phyloP scores from a whole-genome alignment of 1,140 invertebrate species.

The Brachionus rubens region DNA sequence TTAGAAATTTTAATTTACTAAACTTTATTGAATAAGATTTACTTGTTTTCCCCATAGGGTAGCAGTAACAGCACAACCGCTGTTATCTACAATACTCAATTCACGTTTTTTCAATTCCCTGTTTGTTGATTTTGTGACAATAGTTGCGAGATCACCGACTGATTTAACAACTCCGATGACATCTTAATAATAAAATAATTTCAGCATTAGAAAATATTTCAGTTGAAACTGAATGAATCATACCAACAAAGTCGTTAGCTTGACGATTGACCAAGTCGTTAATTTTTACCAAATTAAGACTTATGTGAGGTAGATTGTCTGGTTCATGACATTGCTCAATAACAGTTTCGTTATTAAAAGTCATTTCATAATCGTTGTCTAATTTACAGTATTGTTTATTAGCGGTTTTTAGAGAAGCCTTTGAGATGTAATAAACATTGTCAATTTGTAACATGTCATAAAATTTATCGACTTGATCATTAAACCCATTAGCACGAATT shows the following conservation, averaged over 20 bases:
- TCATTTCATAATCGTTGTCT: slow-evolving; percentile 94
- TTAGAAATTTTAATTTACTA: neutral
- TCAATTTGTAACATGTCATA: slow-evolving; percentile 81
- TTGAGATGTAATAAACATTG: slow-evolving; percentile 78
- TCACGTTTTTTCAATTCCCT: slow-evolving; percentile 85
- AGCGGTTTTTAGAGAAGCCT: slow-evolving; percentile 77
- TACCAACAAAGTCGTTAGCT: slow-evolving; percentile 64
- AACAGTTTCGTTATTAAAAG: slow-evolving; percentile 73
- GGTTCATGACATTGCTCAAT: slow-evolving; percentile 64
- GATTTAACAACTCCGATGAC: slow-evolving; percentile 82
- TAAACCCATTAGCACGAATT: slow-evolving; percentile 90
- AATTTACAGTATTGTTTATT: slow-evolving; percentile 81
- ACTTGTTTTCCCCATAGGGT: slow-evolving; percentile 63
- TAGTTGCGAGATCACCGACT: slow-evolving; percentile 68
- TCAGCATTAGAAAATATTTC: slow-evolving; percentile 51
- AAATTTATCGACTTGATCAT: slow-evolving; percentile 81
- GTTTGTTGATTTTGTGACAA: slow-evolving; percentile 71
- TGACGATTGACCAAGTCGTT: slow-evolving; percentile 69
- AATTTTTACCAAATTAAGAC: slow-evolving; percentile 78
- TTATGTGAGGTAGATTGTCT: slow-evolving; percentile 70
- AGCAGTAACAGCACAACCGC: slow-evolving; percentile 70
- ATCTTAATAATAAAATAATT: slow-evolving; percentile 65
- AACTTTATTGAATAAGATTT: neutral
- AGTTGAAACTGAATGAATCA: slow-evolving; percentile 19
- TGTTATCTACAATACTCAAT: slow-evolving; percentile 78